Base-by-base conservation (phyloP, 1,140 invertebrate species). In the Heliconius congener region DNA sequence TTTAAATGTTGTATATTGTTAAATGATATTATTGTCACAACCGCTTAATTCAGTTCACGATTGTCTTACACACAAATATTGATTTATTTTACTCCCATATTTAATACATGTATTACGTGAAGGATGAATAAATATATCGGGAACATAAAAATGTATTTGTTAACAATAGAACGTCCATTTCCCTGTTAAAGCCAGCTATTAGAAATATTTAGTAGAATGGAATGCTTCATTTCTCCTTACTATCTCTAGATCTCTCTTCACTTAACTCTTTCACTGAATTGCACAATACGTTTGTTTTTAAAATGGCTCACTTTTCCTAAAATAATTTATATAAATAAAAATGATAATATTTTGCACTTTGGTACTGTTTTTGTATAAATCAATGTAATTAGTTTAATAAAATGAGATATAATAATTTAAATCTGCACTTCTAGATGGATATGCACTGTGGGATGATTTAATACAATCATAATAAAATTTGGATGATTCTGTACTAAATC, bases 261-360 rank as follows among this genome's bases (percentile, higher is more conserved):
- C 92, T 90, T 90, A 81, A 91, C 91, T 90, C 86, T 91, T 93
- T 94, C 92, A 94, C 92, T 91, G 87, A 90, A 88, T 88, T 93
- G 93, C 93, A 94, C 93, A 93, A 88, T 89, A 89, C 82, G 87
- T 93, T 92, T 93, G 87, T 94, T 91, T 92, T 93, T 93, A 94
- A 94, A 93, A 94, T 94, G 93, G 93, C 93, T 94, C 93, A 94
- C 93, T 93, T 94, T 94, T 94, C 92, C 91, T 91, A 86, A 90
- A 88, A 86, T 88, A 88, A 85, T 85, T 88, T 90, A 87, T 82
- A 86, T 89, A 88, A 71, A n/a, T 66, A 76, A 76, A 83, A 86
- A 83, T 88, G 86, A 89, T 85, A 86, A 87, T 83, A 87, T 85
- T 73, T 77, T 91, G 91, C 91, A 93, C 91, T 83, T 86, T 85